Percentiles rank a stretch among this genome's conserved stretches.
Evolutionary conservation across 1,140 invertebrate species (phyloP).

Genomic region (Danaus plexippus): DNA sequence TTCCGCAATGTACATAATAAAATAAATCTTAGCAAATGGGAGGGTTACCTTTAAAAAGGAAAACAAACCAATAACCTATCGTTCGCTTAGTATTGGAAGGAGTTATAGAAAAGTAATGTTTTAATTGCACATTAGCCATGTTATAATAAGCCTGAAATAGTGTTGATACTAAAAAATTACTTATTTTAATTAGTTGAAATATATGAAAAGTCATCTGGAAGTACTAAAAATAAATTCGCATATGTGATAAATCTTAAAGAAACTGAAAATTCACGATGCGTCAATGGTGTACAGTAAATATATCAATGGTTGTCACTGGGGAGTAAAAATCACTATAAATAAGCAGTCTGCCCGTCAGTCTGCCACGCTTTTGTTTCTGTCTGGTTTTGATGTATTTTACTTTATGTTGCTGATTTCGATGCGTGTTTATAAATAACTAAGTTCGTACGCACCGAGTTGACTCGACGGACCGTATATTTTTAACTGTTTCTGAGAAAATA

Average conservation of each 20-base stretch:
- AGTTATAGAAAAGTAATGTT: no score
- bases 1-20: no score
- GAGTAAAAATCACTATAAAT: slow-evolving; percentile 40
- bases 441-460: no score
- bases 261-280: slow-evolving; percentile 11
- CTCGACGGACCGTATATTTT: no score
- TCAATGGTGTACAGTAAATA: slow-evolving; percentile 25
- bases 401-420: slow-evolving; percentile 33
- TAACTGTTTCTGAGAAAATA: no score
- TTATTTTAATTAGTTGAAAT: neutral
- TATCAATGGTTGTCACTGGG: slow-evolving; percentile 23
- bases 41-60: no score
- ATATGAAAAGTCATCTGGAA: no score
- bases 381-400: slow-evolving; percentile 44
- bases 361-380: slow-evolving; percentile 33
- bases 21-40: no score
- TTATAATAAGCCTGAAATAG: neutral
- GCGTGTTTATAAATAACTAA: slow-evolving; percentile 12
- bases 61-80: no score
- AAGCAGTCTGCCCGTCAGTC: slow-evolving; percentile 38
- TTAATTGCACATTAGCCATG: no score
- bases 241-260: slow-evolving; percentile 19
- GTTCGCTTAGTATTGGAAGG: no score
- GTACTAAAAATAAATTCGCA: slow-evolving; percentile 2
- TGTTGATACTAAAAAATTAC: neutral